Evolutionary conservation across 2,113 vertebrate species (phyloP).

Genomic region (Sapayoa aenigma): DNA sequence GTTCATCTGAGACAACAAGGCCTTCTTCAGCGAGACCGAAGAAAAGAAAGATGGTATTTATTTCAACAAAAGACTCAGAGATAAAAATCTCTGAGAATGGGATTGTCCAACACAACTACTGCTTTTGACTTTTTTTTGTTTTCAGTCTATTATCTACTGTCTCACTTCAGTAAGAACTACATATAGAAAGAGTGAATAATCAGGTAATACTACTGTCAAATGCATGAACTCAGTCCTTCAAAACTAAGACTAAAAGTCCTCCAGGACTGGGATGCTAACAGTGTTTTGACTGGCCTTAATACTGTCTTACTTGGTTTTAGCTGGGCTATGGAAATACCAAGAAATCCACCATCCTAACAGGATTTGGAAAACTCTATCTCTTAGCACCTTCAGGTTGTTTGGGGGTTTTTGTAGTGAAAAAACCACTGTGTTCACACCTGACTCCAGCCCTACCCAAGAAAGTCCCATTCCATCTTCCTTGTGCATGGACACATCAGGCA

Average conservation of each 20-base stretch:
- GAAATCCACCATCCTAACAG: neutral
- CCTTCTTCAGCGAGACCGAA: neutral
- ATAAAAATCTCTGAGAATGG: neutral
- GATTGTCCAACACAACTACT: neutral
- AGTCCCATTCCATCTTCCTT: neutral
- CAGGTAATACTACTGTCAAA: neutral
- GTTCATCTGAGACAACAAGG: neutral
- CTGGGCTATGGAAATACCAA: neutral
- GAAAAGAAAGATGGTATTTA: slow-evolving; percentile 24
- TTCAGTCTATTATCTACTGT: neutral
- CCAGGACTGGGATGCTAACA: neutral
- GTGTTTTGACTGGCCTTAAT: neutral
- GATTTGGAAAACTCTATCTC: neutral
- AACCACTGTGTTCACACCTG: neutral
- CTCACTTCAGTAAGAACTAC: neutral
- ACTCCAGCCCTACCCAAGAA: neutral
- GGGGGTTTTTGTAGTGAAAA: neutral
- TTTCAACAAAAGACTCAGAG: neutral
- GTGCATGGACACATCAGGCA: neutral
- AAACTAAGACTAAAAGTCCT: neutral
- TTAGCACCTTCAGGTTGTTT: neutral
- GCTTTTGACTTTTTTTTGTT: neutral
- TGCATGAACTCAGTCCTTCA: neutral
- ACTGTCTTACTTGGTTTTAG: neutral
- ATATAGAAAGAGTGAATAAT: neutral